A percentile compares a stretch with the other conserved stretches of the same genome.
Evolutionary conservation across 1,140 invertebrate species (phyloP).

Genomic region (Drosophila bifasciata): DNA sequence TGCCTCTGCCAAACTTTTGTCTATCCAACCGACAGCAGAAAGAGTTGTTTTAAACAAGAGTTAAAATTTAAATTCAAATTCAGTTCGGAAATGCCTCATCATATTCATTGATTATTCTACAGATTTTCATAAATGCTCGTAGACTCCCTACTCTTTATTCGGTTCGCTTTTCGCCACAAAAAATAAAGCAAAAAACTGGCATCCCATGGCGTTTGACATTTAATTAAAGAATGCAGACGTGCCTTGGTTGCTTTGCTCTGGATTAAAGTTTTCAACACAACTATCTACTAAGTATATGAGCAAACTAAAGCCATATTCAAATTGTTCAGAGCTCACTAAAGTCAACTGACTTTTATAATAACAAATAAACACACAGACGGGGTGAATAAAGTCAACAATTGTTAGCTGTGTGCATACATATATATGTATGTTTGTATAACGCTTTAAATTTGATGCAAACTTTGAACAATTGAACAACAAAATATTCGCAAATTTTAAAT

Average conservation of each 20-base stretch:
- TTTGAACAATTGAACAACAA: too few species aligned
- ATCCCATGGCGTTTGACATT: slow-evolving; percentile 35
- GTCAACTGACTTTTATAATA: slow-evolving; percentile 25
- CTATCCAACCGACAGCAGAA: neutral
- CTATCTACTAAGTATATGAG: slow-evolving; percentile 3
- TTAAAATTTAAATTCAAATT: slow-evolving; percentile 47
- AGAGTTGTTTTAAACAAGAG: slow-evolving; percentile 30
- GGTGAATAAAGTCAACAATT: too few species aligned
- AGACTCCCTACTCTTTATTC: neutral
- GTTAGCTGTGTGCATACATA: neutral
- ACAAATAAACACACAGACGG: too few species aligned
- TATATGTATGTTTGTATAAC: neutral
- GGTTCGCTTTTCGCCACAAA: neutral
- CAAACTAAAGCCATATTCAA: slow-evolving; percentile 26
- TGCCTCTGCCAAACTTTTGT: slow-evolving; percentile 31
- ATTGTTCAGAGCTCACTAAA: slow-evolving; percentile 19
- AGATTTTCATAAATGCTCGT: slow-evolving; percentile 17
- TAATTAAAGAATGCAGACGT: slow-evolving; percentile 29
- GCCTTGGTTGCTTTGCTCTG: slow-evolving; percentile 17
- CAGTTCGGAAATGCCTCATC: slow-evolving; percentile 21
- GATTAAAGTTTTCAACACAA: slow-evolving; percentile 32
- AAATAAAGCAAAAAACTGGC: slow-evolving; percentile 6
- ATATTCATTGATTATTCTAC: neutral
- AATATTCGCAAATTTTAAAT: neutral
- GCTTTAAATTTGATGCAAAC: neutral